Conservation (phyloP, 2,797 vertebrate genomes). For the Alcedo atthis region DNA sequence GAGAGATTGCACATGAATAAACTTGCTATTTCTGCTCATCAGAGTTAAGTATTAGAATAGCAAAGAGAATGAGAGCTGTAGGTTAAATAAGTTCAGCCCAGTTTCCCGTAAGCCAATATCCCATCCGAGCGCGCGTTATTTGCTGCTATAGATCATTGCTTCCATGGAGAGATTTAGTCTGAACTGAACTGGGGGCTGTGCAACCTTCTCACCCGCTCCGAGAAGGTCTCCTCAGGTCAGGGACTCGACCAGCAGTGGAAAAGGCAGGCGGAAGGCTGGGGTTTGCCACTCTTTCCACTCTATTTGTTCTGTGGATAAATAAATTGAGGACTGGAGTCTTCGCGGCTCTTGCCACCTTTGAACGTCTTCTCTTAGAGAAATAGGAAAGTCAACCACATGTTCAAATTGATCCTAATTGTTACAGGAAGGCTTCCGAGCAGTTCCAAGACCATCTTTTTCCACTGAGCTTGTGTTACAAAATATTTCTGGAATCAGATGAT, state of each 20-base stretch:
- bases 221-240: slow-evolving; percentile 52
- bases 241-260: background rate
- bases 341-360: slow-evolving; percentile 29
- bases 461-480: slow-evolving; percentile 28
- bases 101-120: background rate
- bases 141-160: background rate
- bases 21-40: background rate
- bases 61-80: background rate
- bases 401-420: slow-evolving; percentile 49
- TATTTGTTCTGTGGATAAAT: slow-evolving; percentile 39
- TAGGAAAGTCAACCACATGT: slow-evolving; percentile 22
- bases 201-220: background rate
- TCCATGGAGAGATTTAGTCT: background rate
- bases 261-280: background rate
- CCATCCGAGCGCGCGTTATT: background rate
- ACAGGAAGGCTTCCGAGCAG: slow-evolving; percentile 18
- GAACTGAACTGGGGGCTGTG: background rate
- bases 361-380: slow-evolving; percentile 5
- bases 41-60: background rate
- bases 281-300: slow-evolving; percentile 45
- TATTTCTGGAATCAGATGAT: slow-evolving; percentile 36
- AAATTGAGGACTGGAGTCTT: slow-evolving; percentile 46
- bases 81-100: background rate
- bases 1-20: background rate
- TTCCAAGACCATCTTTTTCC: slow-evolving; percentile 63